Conservation (phyloP, 2,888 invertebrate species). For the Heliconius ismenius region DNA sequence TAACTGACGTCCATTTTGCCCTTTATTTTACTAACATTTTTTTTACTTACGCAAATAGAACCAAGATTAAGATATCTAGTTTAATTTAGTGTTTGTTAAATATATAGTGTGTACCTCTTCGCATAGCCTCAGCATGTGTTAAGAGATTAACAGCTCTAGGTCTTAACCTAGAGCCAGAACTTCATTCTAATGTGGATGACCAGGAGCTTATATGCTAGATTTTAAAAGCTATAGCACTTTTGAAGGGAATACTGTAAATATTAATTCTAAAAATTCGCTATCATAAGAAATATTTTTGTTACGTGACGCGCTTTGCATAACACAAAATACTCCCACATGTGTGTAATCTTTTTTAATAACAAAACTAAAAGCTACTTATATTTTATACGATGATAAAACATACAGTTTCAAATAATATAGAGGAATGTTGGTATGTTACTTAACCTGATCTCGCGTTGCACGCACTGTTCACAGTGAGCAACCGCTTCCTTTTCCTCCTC, state of each 20-base stretch:
- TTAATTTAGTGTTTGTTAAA: not conserved
- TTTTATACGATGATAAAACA: not conserved
- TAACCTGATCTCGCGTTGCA: slow-evolving; percentile 68
- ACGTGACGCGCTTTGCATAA: slow-evolving; percentile 38
- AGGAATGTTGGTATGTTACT: slow-evolving; percentile 45
- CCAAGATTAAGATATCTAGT: not conserved
- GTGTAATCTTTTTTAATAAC: not conserved
- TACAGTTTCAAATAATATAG: slow-evolving; percentile 33
- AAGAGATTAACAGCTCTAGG: not conserved
- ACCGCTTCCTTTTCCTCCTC: slow-evolving; percentile 55
- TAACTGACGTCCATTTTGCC: not conserved
- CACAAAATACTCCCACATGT: slow-evolving; percentile 19
- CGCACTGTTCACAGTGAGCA: slow-evolving; percentile 61
- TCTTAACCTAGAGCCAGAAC: slow-evolving; percentile 8
- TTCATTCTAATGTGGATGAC: slow-evolving; percentile 5
- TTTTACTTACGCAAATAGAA: not conserved
- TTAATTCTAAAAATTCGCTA: slow-evolving; percentile 39
- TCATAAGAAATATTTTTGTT: slow-evolving; percentile 17
- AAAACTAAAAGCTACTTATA: not conserved
- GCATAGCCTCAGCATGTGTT: slow-evolving; percentile 20
- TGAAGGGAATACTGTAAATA: slow-evolving; percentile 20
- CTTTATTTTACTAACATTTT: not conserved
- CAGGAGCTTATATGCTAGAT: slow-evolving; percentile 2
- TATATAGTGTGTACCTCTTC: slow-evolving; percentile 16
- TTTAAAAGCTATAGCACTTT: slow-evolving; percentile 26